Conservation (phyloP, 2,113 vertebrate genomes). For the Climacteris rufus region DNA sequence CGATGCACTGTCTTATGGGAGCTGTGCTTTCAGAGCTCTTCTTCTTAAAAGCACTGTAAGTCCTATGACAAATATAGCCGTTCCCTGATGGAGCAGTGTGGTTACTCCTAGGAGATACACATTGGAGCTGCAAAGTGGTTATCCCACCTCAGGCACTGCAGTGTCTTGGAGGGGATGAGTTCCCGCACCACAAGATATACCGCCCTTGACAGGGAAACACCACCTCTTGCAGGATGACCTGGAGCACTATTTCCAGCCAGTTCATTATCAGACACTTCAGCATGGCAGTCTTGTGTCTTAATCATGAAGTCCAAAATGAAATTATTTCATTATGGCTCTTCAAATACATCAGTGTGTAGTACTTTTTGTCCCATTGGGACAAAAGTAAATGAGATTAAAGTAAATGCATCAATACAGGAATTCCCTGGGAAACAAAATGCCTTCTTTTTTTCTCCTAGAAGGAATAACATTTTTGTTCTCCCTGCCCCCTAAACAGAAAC, state of each 20-base stretch:
- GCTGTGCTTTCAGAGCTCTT: not conserved
- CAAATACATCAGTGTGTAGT: not conserved
- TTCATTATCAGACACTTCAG: not conserved
- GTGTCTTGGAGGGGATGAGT: rapidly evolving
- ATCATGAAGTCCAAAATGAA: not conserved
- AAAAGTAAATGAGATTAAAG: not conserved
- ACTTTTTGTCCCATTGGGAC: not conserved
- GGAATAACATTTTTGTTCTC: not conserved
- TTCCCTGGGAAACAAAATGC: rapidly evolving
- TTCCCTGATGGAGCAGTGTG: not conserved
- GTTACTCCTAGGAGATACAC: not conserved
- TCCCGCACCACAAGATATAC: rapidly evolving
- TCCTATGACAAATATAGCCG: not conserved
- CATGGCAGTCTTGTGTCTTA: not conserved
- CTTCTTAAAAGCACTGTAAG: not conserved
- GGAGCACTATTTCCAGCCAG: not conserved
- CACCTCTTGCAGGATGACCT: not conserved
- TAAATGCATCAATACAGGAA: not conserved
- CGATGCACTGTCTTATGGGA: not conserved
- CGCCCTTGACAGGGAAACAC: rapidly evolving
- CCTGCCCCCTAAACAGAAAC: not conserved
- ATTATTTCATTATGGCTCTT: not conserved
- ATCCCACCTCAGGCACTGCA: not conserved
- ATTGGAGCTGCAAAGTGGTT: not conserved
- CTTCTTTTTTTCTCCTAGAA: not conserved